Evolutionary conservation across 2,888 invertebrate species (phyloP), one percentile per base, ranked within the genome.

Genomic region (Microdon myrmicae): DNA sequence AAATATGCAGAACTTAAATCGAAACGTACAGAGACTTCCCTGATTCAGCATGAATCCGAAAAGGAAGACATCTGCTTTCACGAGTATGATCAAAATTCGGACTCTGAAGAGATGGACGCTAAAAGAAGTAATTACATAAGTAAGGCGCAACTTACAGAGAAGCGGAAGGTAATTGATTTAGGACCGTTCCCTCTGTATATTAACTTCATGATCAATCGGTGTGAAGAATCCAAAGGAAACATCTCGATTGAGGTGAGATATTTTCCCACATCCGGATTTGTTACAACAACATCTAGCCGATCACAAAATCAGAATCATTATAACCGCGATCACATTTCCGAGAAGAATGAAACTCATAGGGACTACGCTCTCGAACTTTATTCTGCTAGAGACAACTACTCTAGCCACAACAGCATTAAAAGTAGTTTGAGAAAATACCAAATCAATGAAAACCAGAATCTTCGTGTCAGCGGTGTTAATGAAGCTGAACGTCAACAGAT

Each of bases 11-110:
- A n/a, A n/a, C n/a, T n/a, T n/a, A n/a, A n/a, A n/a, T n/a, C n/a
- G n/a, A n/a, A n/a, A n/a, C n/a, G n/a, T n/a, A n/a, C n/a, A n/a
- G n/a, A n/a, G n/a, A n/a, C n/a, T n/a, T n/a, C n/a, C n/a, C n/a
- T n/a, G n/a, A n/a, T n/a, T n/a, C 78, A 75, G 73, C 79, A 83
- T 66, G 84, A 84, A 55, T 82, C 81, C 64, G 44, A 25, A 7
- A 68, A 68, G 2, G 60, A 58, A 9, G 61, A 67, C 0, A 59
- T 67, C 31, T 67, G 56, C 8, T 23, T 48, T 1, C 29, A 41
- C 39, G 83, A 83, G 12, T 82, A 83, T 16, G 82, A 82, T 8
- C 84, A 84, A 74, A 88, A 89, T 70, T 87, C 88, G 0, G 89
- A 90, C 74, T 87, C 86, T 29, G 89, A 89, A 70, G 84, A 82